These are phyloP conservation scores for Trachelus tabidus DNA, from an alignment of 2,888 invertebrate genomes.

Conservation along the genomic window DNA sequence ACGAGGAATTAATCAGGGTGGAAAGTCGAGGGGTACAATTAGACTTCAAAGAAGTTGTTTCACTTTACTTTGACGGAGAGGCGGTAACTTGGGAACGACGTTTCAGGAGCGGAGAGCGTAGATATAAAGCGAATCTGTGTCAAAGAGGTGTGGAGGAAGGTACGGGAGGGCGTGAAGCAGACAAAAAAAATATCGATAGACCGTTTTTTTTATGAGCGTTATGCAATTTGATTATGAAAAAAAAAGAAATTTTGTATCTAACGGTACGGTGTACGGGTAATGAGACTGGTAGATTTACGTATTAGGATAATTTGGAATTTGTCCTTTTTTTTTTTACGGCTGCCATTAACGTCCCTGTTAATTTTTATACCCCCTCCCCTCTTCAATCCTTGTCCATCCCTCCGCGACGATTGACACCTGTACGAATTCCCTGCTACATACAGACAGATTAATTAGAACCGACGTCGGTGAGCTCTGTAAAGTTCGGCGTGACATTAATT, in stretches of 20 bases:
- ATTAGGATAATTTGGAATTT: not conserved
- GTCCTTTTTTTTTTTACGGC: not conserved
- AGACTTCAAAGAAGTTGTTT: slow-evolving; percentile 26
- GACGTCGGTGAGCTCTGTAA: not conserved
- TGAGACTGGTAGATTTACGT: not conserved
- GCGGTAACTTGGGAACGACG: not conserved
- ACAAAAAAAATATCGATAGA: not conserved
- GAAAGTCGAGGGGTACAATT: slow-evolving; percentile 24
- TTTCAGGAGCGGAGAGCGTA: not conserved
- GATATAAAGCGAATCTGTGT: not conserved
- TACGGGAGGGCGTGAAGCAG: not conserved
- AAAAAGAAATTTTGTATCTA: not conserved
- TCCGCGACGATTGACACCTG: not conserved
- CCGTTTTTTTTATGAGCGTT: not conserved
- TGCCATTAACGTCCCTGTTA: not conserved
- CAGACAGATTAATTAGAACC: not conserved
- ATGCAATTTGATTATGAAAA: not conserved
- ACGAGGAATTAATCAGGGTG: slow-evolving; percentile 34
- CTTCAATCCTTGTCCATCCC: not conserved
- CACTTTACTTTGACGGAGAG: not conserved
- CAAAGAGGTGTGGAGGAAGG: slow-evolving; percentile 1
- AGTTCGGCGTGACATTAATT: slow-evolving; percentile 2
- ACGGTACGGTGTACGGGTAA: not conserved
- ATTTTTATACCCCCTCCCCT: not conserved
- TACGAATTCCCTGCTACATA: not conserved